Evolutionary conservation across 2,888 invertebrate genomes (phyloP).

Genomic region (Calameuta filiformis): DNA sequence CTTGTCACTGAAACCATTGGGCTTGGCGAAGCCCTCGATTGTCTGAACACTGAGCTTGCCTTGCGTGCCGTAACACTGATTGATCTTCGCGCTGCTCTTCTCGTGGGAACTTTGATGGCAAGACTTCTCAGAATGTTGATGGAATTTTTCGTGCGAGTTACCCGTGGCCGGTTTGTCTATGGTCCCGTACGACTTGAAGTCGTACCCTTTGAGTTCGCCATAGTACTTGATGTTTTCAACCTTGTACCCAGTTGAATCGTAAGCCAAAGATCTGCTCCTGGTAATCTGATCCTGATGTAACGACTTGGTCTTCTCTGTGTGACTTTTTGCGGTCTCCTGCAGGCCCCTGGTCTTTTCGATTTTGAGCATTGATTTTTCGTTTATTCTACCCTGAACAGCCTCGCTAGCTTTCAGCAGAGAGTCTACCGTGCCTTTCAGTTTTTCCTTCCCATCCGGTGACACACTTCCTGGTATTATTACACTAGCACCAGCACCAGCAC

Average conservation of each 20-base stretch:
- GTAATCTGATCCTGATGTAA: slow-evolving; percentile 32
- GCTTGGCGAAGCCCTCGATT: slow-evolving; percentile 17
- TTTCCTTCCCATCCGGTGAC: slow-evolving; percentile 29
- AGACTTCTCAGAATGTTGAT: slow-evolving; percentile 39
- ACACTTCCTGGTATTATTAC: not conserved
- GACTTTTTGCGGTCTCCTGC: not conserved
- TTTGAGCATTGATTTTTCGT: slow-evolving; percentile 53
- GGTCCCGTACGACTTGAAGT: slow-evolving; percentile 57
- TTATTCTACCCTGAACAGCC: slow-evolving; percentile 46
- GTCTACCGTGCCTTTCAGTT: slow-evolving; percentile 53
- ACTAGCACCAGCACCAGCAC: slow-evolving; percentile 7
- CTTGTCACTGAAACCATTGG: slow-evolving; percentile 44
- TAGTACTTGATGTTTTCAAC: slow-evolving; percentile 59
- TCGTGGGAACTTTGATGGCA: slow-evolving; percentile 28
- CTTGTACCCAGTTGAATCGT: slow-evolving; percentile 44
- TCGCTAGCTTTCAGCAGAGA: slow-evolving; percentile 49
- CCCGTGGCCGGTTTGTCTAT: slow-evolving; percentile 48
- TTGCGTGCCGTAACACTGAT: slow-evolving; percentile 41
- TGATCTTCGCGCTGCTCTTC: slow-evolving; percentile 49
- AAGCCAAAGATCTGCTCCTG: slow-evolving; percentile 29
- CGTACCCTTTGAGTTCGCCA: slow-evolving; percentile 59
- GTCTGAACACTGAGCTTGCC: not conserved
- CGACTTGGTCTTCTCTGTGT: slow-evolving; percentile 48
- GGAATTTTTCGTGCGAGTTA: slow-evolving; percentile 52
- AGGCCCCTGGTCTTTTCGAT: slow-evolving; percentile 44